Evolutionary conservation across 2,797 vertebrate species (phyloP).

Genomic region (Scolopax bukidnonensis): DNA sequence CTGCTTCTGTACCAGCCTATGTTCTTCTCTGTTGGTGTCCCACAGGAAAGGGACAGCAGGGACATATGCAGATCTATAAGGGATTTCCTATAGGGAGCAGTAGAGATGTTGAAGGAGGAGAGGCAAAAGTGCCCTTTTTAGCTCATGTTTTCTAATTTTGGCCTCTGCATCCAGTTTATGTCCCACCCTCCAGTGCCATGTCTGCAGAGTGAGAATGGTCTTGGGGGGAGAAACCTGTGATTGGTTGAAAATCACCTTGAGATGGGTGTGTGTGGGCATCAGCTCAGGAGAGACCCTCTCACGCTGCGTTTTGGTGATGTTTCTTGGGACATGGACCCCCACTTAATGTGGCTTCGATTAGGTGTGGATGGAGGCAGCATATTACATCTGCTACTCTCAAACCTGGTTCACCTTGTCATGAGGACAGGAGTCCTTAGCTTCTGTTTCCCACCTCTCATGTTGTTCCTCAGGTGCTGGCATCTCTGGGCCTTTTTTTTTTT

Average conservation of each 20-base stretch:
- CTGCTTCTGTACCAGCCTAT: neutral
- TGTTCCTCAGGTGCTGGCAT: neutral
- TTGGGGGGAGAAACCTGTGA: neutral
- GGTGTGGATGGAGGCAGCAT: fast-evolving
- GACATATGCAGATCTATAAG: neutral
- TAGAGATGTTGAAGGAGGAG: neutral
- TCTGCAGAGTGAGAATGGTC: neutral
- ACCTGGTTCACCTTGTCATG: neutral
- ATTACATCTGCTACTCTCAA: neutral
- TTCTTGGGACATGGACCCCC: neutral
- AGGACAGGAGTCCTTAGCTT: neutral
- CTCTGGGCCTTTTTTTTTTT: neutral
- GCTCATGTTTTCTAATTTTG: neutral
- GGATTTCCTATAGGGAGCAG: neutral
- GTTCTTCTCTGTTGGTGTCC: neutral
- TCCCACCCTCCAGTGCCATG: neutral
- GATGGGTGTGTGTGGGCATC: fast-evolving
- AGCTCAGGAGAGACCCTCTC: fast-evolving
- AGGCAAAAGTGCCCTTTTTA: neutral
- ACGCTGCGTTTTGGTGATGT: fast-evolving
- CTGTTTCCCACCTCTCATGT: neutral
- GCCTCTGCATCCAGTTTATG: neutral
- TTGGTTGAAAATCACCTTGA: neutral
- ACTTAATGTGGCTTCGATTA: neutral
- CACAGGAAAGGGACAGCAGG: neutral